Evolutionary conservation across 2,888 invertebrate species (phyloP).

Genomic region (Tortricodes alternella): DNA sequence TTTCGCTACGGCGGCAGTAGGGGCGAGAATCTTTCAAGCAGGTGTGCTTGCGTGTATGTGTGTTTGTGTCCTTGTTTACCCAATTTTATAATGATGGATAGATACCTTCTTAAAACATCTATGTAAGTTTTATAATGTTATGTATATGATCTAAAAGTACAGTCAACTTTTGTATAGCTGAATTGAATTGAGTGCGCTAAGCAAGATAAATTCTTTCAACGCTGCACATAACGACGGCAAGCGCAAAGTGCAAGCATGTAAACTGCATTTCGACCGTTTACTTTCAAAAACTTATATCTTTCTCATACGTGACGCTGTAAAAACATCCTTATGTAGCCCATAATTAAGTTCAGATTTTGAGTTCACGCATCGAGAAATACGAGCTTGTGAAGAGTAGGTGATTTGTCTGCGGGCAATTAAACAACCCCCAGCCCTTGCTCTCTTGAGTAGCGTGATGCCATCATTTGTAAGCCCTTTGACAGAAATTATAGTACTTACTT

Average conservation of each 20-base stretch:
- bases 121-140: no score
- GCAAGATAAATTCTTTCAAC: constrained; percentile 11
- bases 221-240: no score
- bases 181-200: no score
- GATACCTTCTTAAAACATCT: no score
- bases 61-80: no score
- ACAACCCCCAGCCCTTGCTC: neutral
- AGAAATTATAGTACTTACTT: neutral
- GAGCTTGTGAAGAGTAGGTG: neutral
- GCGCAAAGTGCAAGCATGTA: neutral
- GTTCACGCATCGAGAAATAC: neutral
- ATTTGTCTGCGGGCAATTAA: neutral
- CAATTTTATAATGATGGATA: no score
- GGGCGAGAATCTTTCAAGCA: no score
- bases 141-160: no score
- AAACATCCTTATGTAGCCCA: neutral
- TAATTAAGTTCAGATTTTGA: neutral
- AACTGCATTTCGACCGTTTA: neutral
- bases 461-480: neutral
- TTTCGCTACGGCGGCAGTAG: no score
- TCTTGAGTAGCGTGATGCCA: constrained; percentile 5
- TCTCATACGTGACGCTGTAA: neutral
- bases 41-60: no score
- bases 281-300: neutral
- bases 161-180: no score